A percentile compares a stretch with the other conserved stretches of the same genome.
phyloP scores from a whole-genome alignment of 2,797 vertebrate genomes.

The Macroramphosus scolopax region DNA sequence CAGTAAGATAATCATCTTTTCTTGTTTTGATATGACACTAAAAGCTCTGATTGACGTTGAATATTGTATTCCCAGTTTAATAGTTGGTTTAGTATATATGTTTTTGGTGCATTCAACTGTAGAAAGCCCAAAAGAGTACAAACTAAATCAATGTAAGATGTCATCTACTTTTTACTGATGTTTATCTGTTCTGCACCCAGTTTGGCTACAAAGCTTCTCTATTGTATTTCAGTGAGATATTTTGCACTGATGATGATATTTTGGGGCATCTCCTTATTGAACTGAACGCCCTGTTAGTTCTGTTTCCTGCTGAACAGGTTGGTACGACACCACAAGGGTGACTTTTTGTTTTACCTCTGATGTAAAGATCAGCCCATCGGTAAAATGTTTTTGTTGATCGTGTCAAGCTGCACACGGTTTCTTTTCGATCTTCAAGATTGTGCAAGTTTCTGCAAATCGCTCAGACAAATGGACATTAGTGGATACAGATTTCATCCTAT shows the following conservation, averaged over 20 bases:
- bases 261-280: neutral
- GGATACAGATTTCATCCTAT: slow-evolving; percentile 5
- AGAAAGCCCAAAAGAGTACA: slow-evolving; percentile 6
- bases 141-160: slow-evolving; percentile 5
- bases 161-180: slow-evolving; percentile 4
- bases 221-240: slow-evolving; percentile 14
- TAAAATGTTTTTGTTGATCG: slow-evolving; percentile 21
- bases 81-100: slow-evolving; percentile 1
- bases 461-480: neutral
- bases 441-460: slow-evolving; percentile 8
- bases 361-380: neutral
- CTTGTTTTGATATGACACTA: slow-evolving; percentile 35
- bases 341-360: neutral
- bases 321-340: neutral
- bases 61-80: slow-evolving; percentile 13
- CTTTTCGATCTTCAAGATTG: slow-evolving; percentile 16
- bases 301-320: slow-evolving; percentile 1
- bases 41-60: slow-evolving; percentile 20
- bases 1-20: slow-evolving; percentile 33
- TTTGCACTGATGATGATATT: neutral
- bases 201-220: neutral
- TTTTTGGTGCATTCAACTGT: slow-evolving; percentile 11
- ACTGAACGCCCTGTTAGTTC: neutral
- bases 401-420: slow-evolving; percentile 16
- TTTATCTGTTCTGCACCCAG: slow-evolving; percentile 1